Base-by-base conservation (phyloP, 2,888 invertebrate species). In the Balanococcus diminutus region DNA sequence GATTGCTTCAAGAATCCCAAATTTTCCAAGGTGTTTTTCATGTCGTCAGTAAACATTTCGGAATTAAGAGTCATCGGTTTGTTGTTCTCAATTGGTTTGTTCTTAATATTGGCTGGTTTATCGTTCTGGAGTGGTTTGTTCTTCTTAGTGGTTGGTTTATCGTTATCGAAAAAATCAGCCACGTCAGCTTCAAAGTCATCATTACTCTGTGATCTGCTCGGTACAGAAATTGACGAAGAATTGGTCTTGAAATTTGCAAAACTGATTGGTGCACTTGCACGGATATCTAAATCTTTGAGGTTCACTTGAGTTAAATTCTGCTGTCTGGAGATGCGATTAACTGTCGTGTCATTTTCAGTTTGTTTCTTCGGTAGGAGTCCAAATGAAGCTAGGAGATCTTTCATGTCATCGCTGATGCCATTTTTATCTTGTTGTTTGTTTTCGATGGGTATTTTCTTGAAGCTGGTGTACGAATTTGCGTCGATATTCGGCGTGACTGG, bases 321-420 rank as follows among this genome's bases (percentile, higher is more conserved):
- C 25, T 81, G 82, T 31, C 75, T 22, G 5, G 84, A 61, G 46
- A 42, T 86, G 36, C 75, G 85, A 46, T 46, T 82, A 82, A 84
- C 86, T n/a, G 51, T 87, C 5, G 86, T 86, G 82, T 87, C 87
- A 39, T 81, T 82, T 46, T 72, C 72, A 19, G 25, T 6, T 19
- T 28, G n/a, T 8, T 39, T 75, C 42, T 51, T 85, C 31, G 88
- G 86, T 0, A 91, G 89, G 0, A 91, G 88, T 1, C 91, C 91
- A 86, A 91, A 91, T 39, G 88, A 89, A 0, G 90, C 90, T 51
- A 91, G 87, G 75, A 91, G 91, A n/a, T 90, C 89, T 83, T 89
- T 89, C 90, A 91, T 91, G 31, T 90, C 90, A 31, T 89, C 88
- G 32, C 87, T 88, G 28, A 88, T 87, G 36, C 79, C 32, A 22